Conservation (phyloP, 1,140 invertebrate species). For the Magallana gigas region DNA sequence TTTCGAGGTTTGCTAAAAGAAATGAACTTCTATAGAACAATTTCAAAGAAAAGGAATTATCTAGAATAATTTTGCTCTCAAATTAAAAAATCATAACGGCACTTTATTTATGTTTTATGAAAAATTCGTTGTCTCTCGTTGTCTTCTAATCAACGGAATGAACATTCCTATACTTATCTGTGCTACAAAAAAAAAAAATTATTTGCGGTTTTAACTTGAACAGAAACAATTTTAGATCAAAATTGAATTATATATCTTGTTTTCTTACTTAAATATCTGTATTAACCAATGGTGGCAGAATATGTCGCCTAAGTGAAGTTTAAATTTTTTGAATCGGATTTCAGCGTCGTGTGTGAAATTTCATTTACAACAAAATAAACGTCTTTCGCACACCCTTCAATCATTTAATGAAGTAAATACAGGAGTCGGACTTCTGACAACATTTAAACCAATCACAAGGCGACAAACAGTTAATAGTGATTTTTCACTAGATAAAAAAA, state of each 20-base stretch:
- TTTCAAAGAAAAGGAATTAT: too few species aligned
- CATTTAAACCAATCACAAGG: conserved; percentile 21
- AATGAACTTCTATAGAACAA: too few species aligned
- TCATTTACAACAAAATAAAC: conserved; percentile 19
- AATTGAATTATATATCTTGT: background rate
- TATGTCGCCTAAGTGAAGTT: background rate
- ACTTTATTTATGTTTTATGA: too few species aligned
- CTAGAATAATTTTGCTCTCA: too few species aligned
- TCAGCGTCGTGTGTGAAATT: conserved; percentile 11
- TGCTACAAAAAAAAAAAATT: too few species aligned
- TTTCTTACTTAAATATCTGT: conserved; percentile 1
- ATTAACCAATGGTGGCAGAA: background rate
- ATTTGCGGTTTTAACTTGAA: too few species aligned
- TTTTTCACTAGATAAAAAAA: conserved; percentile 10
- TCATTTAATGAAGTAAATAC: conserved; percentile 23
- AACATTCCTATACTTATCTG: too few species aligned
- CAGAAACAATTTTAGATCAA: background rate
- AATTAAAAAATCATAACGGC: too few species aligned
- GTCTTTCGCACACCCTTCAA: conserved; percentile 7
- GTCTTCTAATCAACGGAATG: too few species aligned
- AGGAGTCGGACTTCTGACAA: background rate
- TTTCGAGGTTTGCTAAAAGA: too few species aligned
- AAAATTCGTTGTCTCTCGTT: too few species aligned
- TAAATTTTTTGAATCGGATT: conserved; percentile 19
- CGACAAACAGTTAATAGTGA: conserved; percentile 7